Evolutionary conservation across 2,113 vertebrate genomes (phyloP).

Genomic region (Petrocephalus zakoni): DNA sequence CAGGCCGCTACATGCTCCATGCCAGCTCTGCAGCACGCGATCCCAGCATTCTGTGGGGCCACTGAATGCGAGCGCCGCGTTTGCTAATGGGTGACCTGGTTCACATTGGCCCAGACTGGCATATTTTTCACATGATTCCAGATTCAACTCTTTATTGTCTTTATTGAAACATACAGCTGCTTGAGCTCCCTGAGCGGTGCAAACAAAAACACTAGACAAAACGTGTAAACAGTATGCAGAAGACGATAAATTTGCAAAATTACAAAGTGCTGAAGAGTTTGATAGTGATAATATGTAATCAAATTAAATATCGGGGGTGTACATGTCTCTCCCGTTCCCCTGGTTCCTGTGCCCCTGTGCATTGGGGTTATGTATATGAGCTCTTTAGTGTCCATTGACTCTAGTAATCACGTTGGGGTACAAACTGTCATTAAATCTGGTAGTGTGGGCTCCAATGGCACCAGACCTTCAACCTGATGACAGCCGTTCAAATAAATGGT

Average conservation of each 20-base stretch:
- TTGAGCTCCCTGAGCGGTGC: background rate
- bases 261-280: background rate
- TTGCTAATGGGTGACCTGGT: background rate
- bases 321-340: background rate
- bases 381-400: too few species aligned
- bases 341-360: background rate
- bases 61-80: background rate
- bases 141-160: background rate
- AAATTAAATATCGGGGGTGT: background rate
- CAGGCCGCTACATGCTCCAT: background rate
- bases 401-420: background rate
- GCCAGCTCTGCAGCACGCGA: background rate
- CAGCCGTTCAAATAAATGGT: background rate
- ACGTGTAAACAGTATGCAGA: background rate
- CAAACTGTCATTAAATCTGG: background rate
- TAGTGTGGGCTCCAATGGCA: background rate
- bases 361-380: background rate
- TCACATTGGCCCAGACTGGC: background rate
- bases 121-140: background rate
- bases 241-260: background rate
- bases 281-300: background rate
- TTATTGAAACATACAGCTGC: background rate
- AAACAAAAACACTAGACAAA: background rate
- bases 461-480: background rate
- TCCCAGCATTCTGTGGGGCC: background rate